Evolutionary conservation across 1,140 invertebrate species (phyloP).

Genomic region (Trichonephila inaurata): DNA sequence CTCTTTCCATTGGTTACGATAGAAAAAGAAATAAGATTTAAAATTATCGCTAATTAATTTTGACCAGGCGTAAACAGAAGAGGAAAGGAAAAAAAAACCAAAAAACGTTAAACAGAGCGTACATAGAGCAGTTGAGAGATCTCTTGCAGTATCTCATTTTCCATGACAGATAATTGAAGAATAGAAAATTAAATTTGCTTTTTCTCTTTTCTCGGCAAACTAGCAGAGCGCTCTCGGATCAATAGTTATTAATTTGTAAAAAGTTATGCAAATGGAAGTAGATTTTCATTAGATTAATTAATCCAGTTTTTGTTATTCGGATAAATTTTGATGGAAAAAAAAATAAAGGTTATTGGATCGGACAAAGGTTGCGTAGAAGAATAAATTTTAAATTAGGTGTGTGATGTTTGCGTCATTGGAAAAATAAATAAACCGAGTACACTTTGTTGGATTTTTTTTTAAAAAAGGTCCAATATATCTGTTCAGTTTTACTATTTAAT

Average conservation of each 20-base stretch:
- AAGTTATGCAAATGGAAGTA: not conserved
- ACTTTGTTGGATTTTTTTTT: not conserved
- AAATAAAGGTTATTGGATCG: not conserved
- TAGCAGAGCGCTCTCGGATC: not conserved
- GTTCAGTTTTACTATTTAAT: not conserved
- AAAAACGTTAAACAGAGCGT: not conserved
- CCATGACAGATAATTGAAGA: constrained; percentile 41
- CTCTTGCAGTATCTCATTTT: not conserved
- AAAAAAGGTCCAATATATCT: not conserved
- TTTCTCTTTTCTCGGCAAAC: not conserved
- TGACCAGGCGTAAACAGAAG: not conserved
- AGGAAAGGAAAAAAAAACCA: not conserved
- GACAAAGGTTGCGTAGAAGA: not conserved
- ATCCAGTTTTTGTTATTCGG: not conserved
- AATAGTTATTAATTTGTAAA: constrained; percentile 33
- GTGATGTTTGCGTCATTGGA: not conserved
- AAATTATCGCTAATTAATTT: constrained; percentile 39
- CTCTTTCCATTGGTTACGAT: not conserved
- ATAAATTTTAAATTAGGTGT: not conserved
- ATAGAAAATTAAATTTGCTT: constrained; percentile 16
- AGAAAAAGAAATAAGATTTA: not conserved
- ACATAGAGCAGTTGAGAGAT: not conserved
- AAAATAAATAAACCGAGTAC: not conserved
- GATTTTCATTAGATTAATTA: constrained; percentile 17
- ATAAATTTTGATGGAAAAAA: not conserved